Base-by-base conservation (phyloP, 2,797 vertebrate species). In the Coendou prehensilis region DNA sequence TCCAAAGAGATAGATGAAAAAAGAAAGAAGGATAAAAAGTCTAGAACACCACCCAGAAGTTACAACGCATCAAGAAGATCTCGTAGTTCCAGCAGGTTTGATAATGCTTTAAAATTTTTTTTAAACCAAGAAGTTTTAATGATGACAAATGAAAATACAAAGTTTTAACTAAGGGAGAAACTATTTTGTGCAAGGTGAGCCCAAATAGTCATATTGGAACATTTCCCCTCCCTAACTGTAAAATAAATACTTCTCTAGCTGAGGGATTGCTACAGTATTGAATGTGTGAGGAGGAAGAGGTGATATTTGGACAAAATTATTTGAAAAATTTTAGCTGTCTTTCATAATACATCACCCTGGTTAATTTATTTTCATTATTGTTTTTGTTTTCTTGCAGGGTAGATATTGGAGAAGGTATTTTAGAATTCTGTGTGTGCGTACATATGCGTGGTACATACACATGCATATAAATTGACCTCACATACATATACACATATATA, bases 11-110 rank as follows among this genome's bases (percentile, higher is more conserved):
- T 93, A 89, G 98, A 99, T 71, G 98, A 99, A 93, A 99, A 98
- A 96, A 99, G 98, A 91, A 98, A 98, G 97, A 99, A 99, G 98
- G 99, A 99, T 15, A 99, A 99, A 95, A 98, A 98, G 93, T 98
- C 98, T 92, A 99, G 98, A 97, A 99, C 98, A 54, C 99, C 98
- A 15, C 98, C 98, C 84, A 99, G 99, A 98, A 99, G 98, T 97
- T 99, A 99, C 88, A 98, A 98, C 85, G 98, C 98, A 18, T 98
- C 98, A 73, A 98, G 98, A 97, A 98, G 98, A 98, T 99, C 99
- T 61, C 98, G 98, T 84, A 99, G 99, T 97, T 97, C 98, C 93
- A 99, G 99, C 99, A 99, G 99, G 99, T 99, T 97, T 98, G 98
- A 63, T 88, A 45, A 98, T 97, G 71, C 63, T 95, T 97, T 94